phyloP scores from a whole-genome alignment of 2,113 vertebrate species.

The Phrynocephalus versicolor region DNA sequence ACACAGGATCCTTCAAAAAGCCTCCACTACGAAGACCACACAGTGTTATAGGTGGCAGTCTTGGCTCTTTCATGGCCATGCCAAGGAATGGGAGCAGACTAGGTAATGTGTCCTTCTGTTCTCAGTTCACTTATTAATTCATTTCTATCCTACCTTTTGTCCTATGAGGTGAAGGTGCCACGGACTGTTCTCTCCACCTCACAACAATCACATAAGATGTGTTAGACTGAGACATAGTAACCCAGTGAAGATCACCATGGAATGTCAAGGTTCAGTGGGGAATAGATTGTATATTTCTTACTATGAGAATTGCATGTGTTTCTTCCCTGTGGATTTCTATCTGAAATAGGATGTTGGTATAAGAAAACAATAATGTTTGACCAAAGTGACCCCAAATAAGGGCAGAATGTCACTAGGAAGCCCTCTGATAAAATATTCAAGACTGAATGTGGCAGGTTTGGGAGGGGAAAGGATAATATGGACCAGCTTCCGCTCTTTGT shows the following conservation, averaged over 20 bases:
- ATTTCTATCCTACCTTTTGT: not conserved
- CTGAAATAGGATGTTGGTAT: not conserved
- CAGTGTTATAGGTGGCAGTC: constrained; percentile 93
- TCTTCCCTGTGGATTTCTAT: not conserved
- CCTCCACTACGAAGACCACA: constrained; percentile 91
- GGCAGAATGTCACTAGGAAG: not conserved
- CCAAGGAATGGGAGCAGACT: constrained; percentile 93
- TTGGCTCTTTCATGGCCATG: constrained; percentile 93
- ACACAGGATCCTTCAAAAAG: constrained; percentile 95
- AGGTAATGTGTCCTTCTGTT: constrained; percentile 76
- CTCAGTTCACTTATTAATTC: not conserved
- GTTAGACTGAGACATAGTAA: not conserved
- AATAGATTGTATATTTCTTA: not conserved
- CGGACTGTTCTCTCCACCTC: not conserved
- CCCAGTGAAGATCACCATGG: not conserved
- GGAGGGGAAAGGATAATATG: not conserved
- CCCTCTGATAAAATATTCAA: not conserved
- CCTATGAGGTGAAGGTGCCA: not conserved
- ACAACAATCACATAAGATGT: not conserved
- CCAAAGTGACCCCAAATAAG: not conserved
- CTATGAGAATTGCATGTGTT: not conserved
- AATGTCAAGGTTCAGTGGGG: not conserved
- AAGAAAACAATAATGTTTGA: not conserved
- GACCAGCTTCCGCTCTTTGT: not conserved
- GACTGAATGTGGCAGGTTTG: not conserved